Evolutionary conservation across 1,140 invertebrate species (phyloP), one percentile per base, ranked within the genome.

Genomic region (Contarinia nasturtii): DNA sequence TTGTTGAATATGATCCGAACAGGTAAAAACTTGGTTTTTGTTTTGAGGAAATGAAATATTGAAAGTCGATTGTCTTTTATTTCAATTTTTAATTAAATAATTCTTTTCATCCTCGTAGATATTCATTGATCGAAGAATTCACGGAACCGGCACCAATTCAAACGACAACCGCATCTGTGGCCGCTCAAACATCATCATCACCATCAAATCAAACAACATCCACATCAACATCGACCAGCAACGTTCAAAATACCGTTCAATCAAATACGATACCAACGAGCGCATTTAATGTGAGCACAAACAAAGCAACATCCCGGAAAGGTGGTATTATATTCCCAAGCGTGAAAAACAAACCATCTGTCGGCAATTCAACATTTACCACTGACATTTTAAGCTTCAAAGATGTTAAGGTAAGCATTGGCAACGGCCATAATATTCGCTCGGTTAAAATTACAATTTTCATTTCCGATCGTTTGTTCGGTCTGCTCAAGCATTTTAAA

Each of bases 271-370:
- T 37, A 21, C n/a, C 47, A 19, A 21, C 15, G 11, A 18, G 7
- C 11, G 11, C 12, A 12, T 12, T 12, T 2, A 48, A 44, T 37
- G 19, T 51, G 27, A 51, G 53, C 20, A 47, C 55, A 7, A 48
- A 53, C 0, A 63, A 63, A 50, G 52, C 59, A 7, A 15, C 50
- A 2, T 54, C 54, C 34, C 73, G 80, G 46, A 85, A 82, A 63
- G 76, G 80, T 17, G 79, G 81, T 40, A 75, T 90, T 53, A 87
- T 90, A 61, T 90, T 90, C 67, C 86, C 86, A 1, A 86, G 83
- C 54, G 82, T 90, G 12, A 88, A 88, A 60, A 88, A 88, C 60
- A 90, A 90, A 56, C 86, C 86, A 4, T 77, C 80, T 48, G 74
- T 80, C 22, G 75, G 80, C 7, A 88, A 88, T 65, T 81, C 80